These are phyloP conservation scores for Cephus rjabovi DNA, from an alignment of 2,888 invertebrate species.

Conservation along the genomic window DNA sequence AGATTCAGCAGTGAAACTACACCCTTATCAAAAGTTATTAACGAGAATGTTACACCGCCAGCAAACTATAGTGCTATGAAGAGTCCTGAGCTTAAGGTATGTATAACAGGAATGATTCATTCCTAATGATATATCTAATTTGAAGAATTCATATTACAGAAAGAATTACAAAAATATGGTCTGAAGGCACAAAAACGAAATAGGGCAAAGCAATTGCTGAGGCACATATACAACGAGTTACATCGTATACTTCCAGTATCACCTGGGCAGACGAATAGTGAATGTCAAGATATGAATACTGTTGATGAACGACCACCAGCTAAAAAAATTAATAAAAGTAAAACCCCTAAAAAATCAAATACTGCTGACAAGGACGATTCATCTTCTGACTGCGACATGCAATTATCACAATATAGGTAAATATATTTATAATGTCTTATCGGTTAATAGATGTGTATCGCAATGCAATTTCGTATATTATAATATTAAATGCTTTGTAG, in stretches of 20 bases:
- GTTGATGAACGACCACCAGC: conserved; percentile 32
- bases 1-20: conserved; percentile 4
- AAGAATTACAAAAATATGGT: conserved; percentile 69
- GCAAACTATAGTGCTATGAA: conserved; percentile 68
- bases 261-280: background rate
- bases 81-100: conserved; percentile 69
- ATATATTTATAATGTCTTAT: background rate
- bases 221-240: conserved; percentile 70
- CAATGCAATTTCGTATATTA: background rate
- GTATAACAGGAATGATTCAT: conserved; percentile 17
- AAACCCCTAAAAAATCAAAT: background rate
- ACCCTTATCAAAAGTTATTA: background rate
- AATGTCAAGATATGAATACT: conserved; percentile 1
- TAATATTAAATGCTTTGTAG: conserved; percentile 17
- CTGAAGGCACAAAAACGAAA: conserved; percentile 68
- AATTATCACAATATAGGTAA: background rate
- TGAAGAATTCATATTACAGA: conserved; percentile 50
- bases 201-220: conserved; percentile 69
- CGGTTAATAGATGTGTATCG: background rate
- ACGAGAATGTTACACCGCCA: conserved; percentile 67
- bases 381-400: background rate
- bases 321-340: conserved; percentile 28
- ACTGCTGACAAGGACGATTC: background rate
- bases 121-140: conserved; percentile 14
- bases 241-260: conserved; percentile 62